Percentiles rank a stretch among this genome's conserved stretches.
Evolutionary conservation across 2,888 invertebrate genomes (phyloP).

Genomic region (Clunio marinus): DNA sequence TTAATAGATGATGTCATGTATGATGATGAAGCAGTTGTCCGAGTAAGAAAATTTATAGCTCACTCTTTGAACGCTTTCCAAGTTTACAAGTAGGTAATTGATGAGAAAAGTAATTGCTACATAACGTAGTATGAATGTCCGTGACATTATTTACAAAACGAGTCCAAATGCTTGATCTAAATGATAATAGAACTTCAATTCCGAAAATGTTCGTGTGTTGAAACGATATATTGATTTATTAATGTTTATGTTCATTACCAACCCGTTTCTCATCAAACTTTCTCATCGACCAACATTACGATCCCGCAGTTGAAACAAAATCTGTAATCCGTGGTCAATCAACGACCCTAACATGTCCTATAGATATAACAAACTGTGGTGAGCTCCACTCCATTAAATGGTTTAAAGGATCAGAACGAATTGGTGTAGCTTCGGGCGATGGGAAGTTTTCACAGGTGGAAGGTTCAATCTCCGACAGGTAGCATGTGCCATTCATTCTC

Average conservation of each 20-base stretch:
- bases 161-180: background rate
- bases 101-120: too few species aligned
- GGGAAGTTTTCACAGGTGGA: constrained; percentile 50
- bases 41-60: too few species aligned
- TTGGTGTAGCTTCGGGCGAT: constrained; percentile 51
- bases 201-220: background rate
- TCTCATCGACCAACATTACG: background rate
- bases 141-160: too few species aligned
- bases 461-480: constrained; percentile 49
- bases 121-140: too few species aligned
- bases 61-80: too few species aligned
- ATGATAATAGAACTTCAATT: constrained; percentile 30
- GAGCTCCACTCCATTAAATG: constrained; percentile 74
- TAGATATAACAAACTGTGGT: constrained; percentile 64
- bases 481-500: constrained; percentile 24
- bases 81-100: too few species aligned
- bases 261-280: background rate
- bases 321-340: constrained; percentile 51
- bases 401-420: constrained; percentile 60
- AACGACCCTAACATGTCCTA: constrained; percentile 63
- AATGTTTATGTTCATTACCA: constrained; percentile 28
- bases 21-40: too few species aligned
- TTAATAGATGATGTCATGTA: too few species aligned
- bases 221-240: constrained; percentile 32
- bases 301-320: constrained; percentile 45